Base-by-base conservation (phyloP, 2,888 invertebrate species). In the Epistrophe grossulariae region DNA sequence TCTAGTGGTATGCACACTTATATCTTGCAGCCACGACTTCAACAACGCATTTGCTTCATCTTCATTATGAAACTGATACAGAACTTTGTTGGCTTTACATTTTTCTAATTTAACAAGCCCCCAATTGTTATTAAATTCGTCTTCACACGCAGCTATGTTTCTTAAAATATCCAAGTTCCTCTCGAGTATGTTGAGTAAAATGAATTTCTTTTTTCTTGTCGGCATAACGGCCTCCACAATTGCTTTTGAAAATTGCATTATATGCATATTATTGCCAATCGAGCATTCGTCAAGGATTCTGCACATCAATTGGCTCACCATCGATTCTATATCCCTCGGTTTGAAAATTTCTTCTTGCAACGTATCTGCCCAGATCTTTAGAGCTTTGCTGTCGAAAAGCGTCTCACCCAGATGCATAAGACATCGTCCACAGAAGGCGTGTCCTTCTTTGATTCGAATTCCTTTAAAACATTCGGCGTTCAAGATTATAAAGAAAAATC, bases 101-200 rank as follows among this genome's bases (percentile, higher is more conserved):
- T 80, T 74, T 19, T 71, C 55, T 15, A 89, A 59, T 57, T 89
- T 73, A 4, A 89, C 88, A 17, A 88, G 72, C 0, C 84, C 59
- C 4, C 79, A 68, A 81, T 89, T 89, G 43, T 88, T 88, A n/a
- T 88, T 78, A 5, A 82, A 80, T n/a, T 87, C 88, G 66, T 80
- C 88, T n/a, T 45, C 81, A 13, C 45, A 66, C 1, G 84, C 76
- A 1, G 81, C 71, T 2, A 66, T 59, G 35, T 89, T 83, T 9
- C 89, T 90, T 35, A 92, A 76, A 55, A 91, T 89, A 8, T 89
- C 85, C n/a, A 92, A 82, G 50, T 92, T 88, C 4, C 90, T 89
- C 71, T 92, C 93, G n/a, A 91, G 88, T 71, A 92, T 90, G 35
- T 92, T 90, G 8, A 92, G 84, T 10, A 92, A 84, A 80, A 92